These are phyloP conservation scores for Urocynchramus pylzowi DNA, from an alignment of 2,113 vertebrate species.

Conservation along the genomic window DNA sequence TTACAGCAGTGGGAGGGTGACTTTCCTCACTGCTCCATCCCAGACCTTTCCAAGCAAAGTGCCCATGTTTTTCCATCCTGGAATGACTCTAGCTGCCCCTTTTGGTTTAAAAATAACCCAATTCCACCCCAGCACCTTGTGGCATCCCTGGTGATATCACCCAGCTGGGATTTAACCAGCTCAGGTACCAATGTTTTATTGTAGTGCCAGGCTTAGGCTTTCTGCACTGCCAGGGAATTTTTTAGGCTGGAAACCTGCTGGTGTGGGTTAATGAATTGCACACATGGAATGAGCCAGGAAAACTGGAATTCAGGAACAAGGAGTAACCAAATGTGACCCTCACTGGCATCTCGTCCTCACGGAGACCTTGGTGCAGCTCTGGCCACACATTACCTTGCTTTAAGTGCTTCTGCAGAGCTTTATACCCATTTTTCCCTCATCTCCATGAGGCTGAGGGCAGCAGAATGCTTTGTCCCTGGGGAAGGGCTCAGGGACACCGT, in stretches of 20 bases:
- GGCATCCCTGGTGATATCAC: background rate
- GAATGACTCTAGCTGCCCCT: background rate
- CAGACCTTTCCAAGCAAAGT: background rate
- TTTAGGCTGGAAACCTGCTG: background rate
- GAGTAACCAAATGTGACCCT: background rate
- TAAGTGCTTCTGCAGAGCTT: background rate
- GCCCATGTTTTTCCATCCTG: background rate
- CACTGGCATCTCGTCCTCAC: background rate
- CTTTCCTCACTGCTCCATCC: background rate
- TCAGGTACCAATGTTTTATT: background rate
- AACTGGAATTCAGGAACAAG: background rate
- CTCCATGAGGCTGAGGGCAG: background rate
- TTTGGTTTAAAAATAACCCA: background rate
- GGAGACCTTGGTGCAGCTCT: background rate
- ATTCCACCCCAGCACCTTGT: background rate
- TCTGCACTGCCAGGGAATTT: background rate
- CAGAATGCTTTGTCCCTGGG: background rate
- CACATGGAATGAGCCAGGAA: background rate
- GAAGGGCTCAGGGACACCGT: background rate
- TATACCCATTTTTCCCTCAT: background rate
- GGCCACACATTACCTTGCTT: background rate
- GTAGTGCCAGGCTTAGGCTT: background rate
- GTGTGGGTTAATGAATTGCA: background rate
- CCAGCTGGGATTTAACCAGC: background rate
- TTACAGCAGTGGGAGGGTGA: background rate